These are phyloP conservation scores for Drosophila aff. DNA, from an alignment of 1,140 invertebrate genomes.

Conservation along the genomic window DNA sequence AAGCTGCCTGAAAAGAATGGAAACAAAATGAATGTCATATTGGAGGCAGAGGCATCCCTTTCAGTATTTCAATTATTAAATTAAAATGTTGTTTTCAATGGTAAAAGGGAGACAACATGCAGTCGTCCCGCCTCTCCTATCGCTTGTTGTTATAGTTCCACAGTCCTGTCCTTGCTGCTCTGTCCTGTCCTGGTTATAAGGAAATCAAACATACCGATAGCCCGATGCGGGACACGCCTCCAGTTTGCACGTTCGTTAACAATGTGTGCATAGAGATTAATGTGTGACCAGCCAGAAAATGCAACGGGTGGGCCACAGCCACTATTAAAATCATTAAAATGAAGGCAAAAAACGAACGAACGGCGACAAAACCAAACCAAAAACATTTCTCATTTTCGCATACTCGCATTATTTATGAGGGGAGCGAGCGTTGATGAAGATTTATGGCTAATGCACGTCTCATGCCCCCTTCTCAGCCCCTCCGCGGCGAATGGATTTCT, in stretches of 20 bases:
- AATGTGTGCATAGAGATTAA: constrained; percentile 32
- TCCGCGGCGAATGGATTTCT: constrained; percentile 20
- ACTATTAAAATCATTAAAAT: constrained; percentile 52
- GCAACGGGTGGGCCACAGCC: constrained; percentile 15
- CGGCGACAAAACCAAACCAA: constrained; percentile 34
- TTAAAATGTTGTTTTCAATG: not conserved
- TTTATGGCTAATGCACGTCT: constrained; percentile 68
- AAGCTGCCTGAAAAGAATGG: not conserved
- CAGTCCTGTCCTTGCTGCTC: not conserved
- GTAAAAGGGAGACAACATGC: not conserved
- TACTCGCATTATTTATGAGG: constrained; percentile 62
- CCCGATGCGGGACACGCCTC: constrained; percentile 46
- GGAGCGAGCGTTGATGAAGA: constrained; percentile 61
- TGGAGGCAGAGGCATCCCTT: not conserved
- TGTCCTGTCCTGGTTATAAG: not conserved
- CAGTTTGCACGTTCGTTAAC: constrained; percentile 60
- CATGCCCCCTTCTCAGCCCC: not conserved
- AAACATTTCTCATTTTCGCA: constrained; percentile 40
- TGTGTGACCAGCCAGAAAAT: constrained; percentile 32
- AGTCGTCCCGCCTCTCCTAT: not conserved
- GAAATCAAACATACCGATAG: constrained; percentile 22
- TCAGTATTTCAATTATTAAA: too few relatives aligned
- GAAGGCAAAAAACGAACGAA: constrained; percentile 52
- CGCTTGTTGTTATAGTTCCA: not conserved
- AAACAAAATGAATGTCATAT: not conserved